phyloP scores from a whole-genome alignment of 1,140 invertebrate genomes.

The Carcinoscorpius rotundicauda region DNA sequence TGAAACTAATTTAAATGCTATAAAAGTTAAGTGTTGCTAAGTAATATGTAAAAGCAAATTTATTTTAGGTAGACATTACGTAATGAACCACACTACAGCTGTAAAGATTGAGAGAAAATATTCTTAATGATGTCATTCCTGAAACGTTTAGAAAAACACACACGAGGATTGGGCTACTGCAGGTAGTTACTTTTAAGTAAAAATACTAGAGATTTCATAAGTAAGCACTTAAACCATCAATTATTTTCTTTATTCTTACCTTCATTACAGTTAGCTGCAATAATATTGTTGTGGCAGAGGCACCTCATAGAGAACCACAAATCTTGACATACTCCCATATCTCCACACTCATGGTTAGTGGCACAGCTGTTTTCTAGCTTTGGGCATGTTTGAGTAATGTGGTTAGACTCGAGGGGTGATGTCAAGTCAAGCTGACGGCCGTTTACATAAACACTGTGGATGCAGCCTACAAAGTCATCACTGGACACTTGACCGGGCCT shows the following conservation, averaged over 20 bases:
- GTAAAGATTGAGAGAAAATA: too few species aligned
- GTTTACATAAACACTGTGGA: slow-evolving; percentile 78
- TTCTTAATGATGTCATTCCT: too few species aligned
- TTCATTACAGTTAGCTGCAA: slow-evolving; percentile 60
- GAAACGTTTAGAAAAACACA: not conserved
- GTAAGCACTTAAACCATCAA: not conserved
- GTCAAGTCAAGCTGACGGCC: slow-evolving; percentile 65
- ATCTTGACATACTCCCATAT: slow-evolving; percentile 58
- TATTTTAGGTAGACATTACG: too few species aligned
- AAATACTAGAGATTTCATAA: not conserved
- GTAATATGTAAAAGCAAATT: too few species aligned
- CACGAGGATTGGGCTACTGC: too few species aligned
- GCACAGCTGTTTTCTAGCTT: slow-evolving; percentile 41
- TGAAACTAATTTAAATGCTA: too few species aligned
- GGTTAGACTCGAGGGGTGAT: slow-evolving; percentile 51
- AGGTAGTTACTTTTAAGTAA: not conserved
- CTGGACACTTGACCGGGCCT: slow-evolving; percentile 74
- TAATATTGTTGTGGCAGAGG: slow-evolving; percentile 46
- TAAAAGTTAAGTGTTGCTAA: too few species aligned
- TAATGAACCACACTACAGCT: too few species aligned
- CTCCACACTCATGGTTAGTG: slow-evolving; percentile 43
- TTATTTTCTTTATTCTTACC: slow-evolving; percentile 22
- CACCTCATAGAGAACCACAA: slow-evolving; percentile 48
- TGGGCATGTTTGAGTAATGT: slow-evolving; percentile 59
- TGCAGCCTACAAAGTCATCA: slow-evolving; percentile 84